Percentiles rank a stretch among this genome's conserved stretches.
Evolutionary conservation across 2,888 invertebrate species (phyloP).

Genomic region (Macrosiphum euphorbiae): DNA sequence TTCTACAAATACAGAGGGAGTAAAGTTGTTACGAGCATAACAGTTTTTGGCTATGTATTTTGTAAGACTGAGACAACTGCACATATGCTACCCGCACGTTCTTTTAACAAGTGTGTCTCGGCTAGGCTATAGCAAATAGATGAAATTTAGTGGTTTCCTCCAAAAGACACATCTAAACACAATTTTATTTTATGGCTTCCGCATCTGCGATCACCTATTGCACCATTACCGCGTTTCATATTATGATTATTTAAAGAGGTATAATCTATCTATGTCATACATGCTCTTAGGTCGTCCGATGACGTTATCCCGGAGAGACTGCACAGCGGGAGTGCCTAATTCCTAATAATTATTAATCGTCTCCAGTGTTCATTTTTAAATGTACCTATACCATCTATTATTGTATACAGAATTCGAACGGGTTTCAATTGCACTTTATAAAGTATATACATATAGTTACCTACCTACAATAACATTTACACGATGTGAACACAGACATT

Average conservation of each 20-base stretch:
- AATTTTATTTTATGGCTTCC: neutral
- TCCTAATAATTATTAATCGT: neutral
- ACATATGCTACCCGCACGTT: too few relatives aligned
- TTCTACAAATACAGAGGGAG: too few relatives aligned
- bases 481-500: neutral
- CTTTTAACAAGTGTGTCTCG: neutral
- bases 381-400: too few relatives aligned
- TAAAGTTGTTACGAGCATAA: too few relatives aligned
- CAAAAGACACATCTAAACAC: neutral
- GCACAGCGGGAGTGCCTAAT: neutral
- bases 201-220: neutral
- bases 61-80: too few relatives aligned
- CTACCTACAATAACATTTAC: neutral
- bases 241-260: neutral
- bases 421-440: too few relatives aligned
- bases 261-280: neutral
- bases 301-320: neutral
- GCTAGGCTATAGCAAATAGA: neutral
- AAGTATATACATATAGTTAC: neutral
- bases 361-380: neutral
- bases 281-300: neutral
- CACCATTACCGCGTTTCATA: neutral
- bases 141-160: neutral
- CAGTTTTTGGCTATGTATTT: too few relatives aligned
- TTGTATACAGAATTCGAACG: neutral